Conservation (phyloP, 2,113 vertebrate genomes). For the Barnardius zonarius region DNA sequence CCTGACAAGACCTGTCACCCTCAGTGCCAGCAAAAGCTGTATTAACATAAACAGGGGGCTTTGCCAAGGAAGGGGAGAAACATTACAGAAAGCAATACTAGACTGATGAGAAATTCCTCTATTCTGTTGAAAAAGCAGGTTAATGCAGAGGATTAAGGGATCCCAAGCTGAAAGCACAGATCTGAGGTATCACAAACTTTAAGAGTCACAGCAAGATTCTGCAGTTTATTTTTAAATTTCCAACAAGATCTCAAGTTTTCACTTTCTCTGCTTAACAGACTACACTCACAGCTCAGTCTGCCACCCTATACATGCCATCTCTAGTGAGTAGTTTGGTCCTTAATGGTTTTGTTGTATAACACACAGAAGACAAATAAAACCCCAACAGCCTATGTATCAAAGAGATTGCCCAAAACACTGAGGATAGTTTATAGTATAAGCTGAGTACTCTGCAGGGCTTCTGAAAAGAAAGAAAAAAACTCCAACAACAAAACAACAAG, state of each 20-base stretch:
- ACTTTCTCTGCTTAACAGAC: background rate
- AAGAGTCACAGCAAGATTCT: background rate
- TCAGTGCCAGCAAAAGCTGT: background rate
- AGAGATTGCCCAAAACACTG: background rate
- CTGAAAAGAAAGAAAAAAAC: background rate
- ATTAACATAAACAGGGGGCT: background rate
- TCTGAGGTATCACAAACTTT: background rate
- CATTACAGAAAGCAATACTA: background rate
- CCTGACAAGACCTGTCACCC: background rate
- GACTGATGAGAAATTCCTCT: background rate
- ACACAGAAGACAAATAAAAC: background rate
- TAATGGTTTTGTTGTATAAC: background rate
- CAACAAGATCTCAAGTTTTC: background rate
- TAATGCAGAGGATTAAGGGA: background rate
- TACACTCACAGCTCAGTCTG: background rate
- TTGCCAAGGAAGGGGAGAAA: background rate
- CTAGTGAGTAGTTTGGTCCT: background rate
- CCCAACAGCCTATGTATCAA: background rate
- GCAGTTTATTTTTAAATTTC: background rate
- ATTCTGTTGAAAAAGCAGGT: background rate
- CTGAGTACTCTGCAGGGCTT: background rate
- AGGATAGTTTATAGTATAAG: background rate
- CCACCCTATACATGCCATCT: background rate
- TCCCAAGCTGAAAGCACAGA: background rate
- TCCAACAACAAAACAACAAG: rapidly evolving